Conservation (phyloP, 2,888 invertebrate species). For the Phania funesta region DNA sequence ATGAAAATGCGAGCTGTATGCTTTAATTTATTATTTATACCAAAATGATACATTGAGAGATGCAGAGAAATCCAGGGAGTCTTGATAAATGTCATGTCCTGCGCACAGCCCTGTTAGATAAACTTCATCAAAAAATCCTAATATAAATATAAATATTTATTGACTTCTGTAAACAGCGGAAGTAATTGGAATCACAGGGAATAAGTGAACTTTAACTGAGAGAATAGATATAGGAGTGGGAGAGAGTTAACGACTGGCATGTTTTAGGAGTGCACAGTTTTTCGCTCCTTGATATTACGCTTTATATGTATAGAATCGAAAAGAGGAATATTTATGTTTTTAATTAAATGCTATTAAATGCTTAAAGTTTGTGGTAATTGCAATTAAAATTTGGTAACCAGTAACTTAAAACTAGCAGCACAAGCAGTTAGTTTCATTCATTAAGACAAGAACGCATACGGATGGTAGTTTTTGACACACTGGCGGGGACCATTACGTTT, state of each 20-base stretch:
- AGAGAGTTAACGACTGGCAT: too few species aligned
- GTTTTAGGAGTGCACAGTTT: conserved; percentile 5
- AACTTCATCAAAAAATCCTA: conserved; percentile 14
- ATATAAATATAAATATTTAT: not conserved
- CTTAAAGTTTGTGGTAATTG: too few species aligned
- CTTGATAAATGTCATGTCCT: conserved; percentile 25
- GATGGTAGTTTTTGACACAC: too few species aligned
- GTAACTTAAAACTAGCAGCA: too few species aligned
- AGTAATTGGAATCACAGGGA: not conserved
- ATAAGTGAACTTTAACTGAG: not conserved
- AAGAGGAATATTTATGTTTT: not conserved
- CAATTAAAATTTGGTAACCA: too few species aligned
- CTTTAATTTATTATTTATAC: conserved; percentile 56
- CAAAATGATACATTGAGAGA: conserved; percentile 2
- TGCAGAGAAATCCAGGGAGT: too few species aligned
- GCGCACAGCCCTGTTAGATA: conserved; percentile 28
- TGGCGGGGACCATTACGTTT: too few species aligned
- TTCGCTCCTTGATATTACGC: not conserved
- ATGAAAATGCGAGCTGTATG: conserved; percentile 65
- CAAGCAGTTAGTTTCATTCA: too few species aligned
- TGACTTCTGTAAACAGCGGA: not conserved
- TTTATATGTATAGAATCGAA: conserved; percentile 13
- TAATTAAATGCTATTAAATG: not conserved
- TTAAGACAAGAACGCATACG: too few species aligned
- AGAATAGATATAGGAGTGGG: too few species aligned